phyloP scores from a whole-genome alignment of 2,113 vertebrate species.

The Martes martes region DNA sequence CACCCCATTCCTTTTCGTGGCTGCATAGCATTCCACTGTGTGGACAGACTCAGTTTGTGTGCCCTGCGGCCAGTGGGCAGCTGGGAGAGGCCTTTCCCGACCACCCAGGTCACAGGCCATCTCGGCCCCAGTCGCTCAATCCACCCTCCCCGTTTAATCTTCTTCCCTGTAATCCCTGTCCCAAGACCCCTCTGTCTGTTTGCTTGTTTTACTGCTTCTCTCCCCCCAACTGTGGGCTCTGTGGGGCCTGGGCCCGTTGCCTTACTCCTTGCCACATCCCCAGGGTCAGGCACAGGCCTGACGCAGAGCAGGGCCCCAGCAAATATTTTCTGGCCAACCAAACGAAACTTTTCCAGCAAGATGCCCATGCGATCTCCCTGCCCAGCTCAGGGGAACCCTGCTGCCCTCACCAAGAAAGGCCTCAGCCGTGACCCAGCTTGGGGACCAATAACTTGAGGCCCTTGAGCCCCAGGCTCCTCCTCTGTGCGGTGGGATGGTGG shows the following conservation, averaged over 20 bases:
- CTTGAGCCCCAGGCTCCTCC: background rate
- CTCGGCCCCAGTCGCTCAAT: rapidly evolving
- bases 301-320: background rate
- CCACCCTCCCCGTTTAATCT: background rate
- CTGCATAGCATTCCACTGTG: background rate
- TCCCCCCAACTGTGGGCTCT: background rate
- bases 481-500: no score
- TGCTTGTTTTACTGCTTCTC: background rate
- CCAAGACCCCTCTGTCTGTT: background rate
- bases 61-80: rapidly evolving
- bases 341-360: rapidly evolving
- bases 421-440: background rate
- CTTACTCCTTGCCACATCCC: no score
- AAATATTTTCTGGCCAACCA: background rate
- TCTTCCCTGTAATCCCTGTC: background rate
- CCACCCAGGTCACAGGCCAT: background rate
- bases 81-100: background rate
- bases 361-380: no score
- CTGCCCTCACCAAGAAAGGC: background rate
- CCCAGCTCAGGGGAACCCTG: background rate
- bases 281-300: background rate
- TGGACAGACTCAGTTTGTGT: background rate
- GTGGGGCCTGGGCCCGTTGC: rapidly evolving
- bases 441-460: background rate
- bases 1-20: background rate